Evolutionary conservation across 2,888 invertebrate species (phyloP), one percentile per base, ranked within the genome.

Genomic region (Hemithea aestivaria): DNA sequence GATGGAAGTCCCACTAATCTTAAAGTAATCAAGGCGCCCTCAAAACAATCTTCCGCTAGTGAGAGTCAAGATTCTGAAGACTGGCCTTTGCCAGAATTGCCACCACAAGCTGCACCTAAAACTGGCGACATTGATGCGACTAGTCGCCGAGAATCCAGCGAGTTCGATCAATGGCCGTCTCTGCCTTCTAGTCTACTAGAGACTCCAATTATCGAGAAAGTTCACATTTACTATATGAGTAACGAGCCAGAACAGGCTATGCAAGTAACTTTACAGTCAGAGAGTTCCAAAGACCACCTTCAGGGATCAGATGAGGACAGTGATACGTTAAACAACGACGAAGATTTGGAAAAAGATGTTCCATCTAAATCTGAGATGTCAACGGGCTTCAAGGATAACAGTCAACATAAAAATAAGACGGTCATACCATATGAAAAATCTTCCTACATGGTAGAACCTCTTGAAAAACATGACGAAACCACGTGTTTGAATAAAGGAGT

Each of bases 91-190:
- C 93, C 93, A 0, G 93, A 93, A 58, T 87, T 93, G 40, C 93
- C 93, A 0, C 91, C 92, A 0, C 88, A 87, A 53, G 84, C 79
- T 41, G 69, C 65, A 1, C 56, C 72, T 0, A 76, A 74, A 56
- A 47, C 56, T 0, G 40, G 44, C 24, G 56, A 60, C 24, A 47
- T 77, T 58, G 53, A 77, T 53, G 51, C 72, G 55, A 50, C 58
- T 20, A 66, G 58, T 25, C 66, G 88, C 47, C 72, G 76, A 45
- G 77, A 73, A 51, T 89, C 90, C 7, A 93, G 93, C 66, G 92
- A 92, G 51, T 92, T 93, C 5, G 93, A 94, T 52, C 92, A 93
- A 53, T 94, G 94, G 93, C 94, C 94, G 0, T 93, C 94, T 25
- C 92, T 94, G 0, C 94, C 94, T 6, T 92, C 93, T 0, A 91